These are phyloP conservation scores for rat (Rattus norvegicus) DNA, from an alignment of 2,113 vertebrate species.

Conservation along the genomic window DNA sequence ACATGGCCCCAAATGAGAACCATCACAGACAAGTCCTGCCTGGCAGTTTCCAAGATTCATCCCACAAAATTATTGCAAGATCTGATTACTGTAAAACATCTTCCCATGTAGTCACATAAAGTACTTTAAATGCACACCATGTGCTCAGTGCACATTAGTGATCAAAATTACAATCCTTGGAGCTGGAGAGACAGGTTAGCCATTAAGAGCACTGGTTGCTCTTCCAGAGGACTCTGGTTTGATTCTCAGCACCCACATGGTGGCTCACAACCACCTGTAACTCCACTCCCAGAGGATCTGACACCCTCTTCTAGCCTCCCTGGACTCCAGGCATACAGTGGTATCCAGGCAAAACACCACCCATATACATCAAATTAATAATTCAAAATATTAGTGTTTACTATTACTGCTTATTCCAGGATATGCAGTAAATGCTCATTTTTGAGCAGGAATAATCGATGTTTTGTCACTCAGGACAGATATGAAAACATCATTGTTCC, in stretches of 20 bases:
- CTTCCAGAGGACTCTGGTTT: neutral
- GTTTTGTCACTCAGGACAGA: neutral
- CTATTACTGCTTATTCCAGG: neutral
- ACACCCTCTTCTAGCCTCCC: neutral
- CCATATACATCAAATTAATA: neutral
- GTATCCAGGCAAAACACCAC: neutral
- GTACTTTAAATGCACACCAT: neutral
- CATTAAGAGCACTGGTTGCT: neutral
- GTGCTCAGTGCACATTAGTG: neutral
- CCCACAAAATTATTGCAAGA: neutral
- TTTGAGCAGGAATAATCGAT: constrained; percentile 19
- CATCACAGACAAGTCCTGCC: neutral
- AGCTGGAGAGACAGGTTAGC: neutral
- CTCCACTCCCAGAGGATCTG: neutral
- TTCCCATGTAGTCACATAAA: neutral
- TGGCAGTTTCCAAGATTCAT: neutral
- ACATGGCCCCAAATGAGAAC: neutral
- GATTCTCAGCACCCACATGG: neutral
- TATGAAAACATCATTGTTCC: no score
- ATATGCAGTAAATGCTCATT: neutral
- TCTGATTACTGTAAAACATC: neutral
- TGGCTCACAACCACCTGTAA: neutral
- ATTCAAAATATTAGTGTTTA: neutral
- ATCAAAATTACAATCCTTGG: neutral
- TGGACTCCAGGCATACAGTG: no score